Evolutionary conservation across 2,113 vertebrate genomes (phyloP).

Genomic region (Pygoscelis antarcticus): DNA sequence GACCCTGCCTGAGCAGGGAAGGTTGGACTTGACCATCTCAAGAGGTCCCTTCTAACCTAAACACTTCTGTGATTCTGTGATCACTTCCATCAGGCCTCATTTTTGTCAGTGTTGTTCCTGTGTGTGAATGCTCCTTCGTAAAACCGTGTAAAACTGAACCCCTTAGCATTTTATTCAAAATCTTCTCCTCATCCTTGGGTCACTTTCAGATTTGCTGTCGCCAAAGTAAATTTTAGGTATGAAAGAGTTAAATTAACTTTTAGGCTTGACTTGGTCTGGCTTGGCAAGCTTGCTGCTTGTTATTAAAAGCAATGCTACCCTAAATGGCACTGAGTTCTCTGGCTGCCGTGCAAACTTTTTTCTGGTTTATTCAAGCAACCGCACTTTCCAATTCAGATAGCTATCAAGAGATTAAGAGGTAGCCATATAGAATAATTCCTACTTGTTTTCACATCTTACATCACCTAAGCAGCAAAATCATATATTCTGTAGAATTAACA

Average conservation of each 20-base stretch:
- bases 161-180: background rate
- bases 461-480: background rate
- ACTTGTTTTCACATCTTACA: background rate
- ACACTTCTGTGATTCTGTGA: background rate
- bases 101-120: background rate
- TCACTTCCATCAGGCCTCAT: background rate
- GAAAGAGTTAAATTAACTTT: slow-evolving; percentile 40
- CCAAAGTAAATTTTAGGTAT: background rate
- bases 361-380: background rate
- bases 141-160: background rate
- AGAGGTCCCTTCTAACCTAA: background rate
- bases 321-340: slow-evolving; percentile 55
- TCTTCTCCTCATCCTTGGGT: background rate
- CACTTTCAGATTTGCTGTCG: background rate
- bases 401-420: background rate
- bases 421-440: background rate
- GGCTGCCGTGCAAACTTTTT: background rate
- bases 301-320: slow-evolving; percentile 21
- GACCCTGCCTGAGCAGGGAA: background rate
- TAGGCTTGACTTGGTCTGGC: background rate
- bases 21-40: background rate
- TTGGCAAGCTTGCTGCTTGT: background rate
- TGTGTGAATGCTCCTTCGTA: background rate
- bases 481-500: background rate
- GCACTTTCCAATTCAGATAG: background rate